Evolutionary conservation across 2,797 vertebrate species (phyloP), one percentile per base, ranked within the genome.

Genomic region (Eremophila alpestris): DNA sequence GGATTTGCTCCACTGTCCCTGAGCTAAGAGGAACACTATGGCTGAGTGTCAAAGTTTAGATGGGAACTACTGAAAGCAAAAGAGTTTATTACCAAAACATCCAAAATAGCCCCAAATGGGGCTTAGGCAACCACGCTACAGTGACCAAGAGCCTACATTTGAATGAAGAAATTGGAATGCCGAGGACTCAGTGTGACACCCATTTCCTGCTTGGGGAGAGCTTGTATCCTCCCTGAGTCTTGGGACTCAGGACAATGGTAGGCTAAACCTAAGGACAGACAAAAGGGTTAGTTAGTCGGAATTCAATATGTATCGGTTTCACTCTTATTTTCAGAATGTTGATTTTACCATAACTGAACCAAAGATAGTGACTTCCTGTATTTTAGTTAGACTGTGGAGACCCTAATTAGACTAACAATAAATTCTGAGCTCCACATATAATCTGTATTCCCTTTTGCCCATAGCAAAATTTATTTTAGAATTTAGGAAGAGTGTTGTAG

Each of bases 231-330:
- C 34, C 6, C 11, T 40, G 34, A 60, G 24, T 46, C 19, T 55
- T 51, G 48, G n/a, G 26, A 46, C 20, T 68, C 18, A 43, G 34
- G 38, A 40, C 17, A 36, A 21, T 7, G 9, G 22, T 0, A 0
- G 16, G 20, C 29, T 83, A 73, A 94, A 55, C 7, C 17, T 59
- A 80, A 56, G 14, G 29, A 26, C 22, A 45, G 22, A 77, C 19
- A 58, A 65, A 63, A 83, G 11, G 10, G 6, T 30, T 36, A 58
- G n/a, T 43, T 43, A 38, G 5, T 29, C 22, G 46, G 13, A 85
- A 59, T 68, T 48, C 56, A 48, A 13, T 67, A 20, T 29, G 2
- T 46, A 26, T 73, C 21, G 11, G 8, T 76, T 68, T 70, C 60
- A 43, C 10, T 41, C n/a, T 80, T 87, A 10, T 71, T 79, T 79